A percentile compares a stretch with the other conserved stretches of the same genome.
Conservation (phyloP, 2,797 vertebrate genomes). For the Falco novaeseelandiae region DNA sequence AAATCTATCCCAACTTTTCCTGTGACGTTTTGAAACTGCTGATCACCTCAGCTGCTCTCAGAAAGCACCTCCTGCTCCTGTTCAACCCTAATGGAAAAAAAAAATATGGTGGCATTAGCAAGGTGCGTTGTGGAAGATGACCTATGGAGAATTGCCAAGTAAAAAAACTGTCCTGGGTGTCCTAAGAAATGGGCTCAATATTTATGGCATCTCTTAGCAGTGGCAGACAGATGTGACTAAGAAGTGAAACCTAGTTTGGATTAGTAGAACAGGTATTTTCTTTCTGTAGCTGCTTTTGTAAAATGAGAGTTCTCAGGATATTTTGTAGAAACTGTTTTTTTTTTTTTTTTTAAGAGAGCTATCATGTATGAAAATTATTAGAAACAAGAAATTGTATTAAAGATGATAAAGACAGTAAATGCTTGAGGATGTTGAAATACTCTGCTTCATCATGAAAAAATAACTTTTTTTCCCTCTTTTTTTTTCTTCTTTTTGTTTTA, state of each 20-base stretch:
- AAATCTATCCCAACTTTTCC: background rate
- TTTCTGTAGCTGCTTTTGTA: background rate
- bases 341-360: background rate
- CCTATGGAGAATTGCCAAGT: background rate
- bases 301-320: background rate
- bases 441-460: background rate
- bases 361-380: background rate
- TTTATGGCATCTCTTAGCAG: background rate
- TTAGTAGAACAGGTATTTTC: background rate
- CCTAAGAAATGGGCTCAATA: background rate
- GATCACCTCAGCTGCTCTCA: background rate
- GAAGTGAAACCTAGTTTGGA: background rate
- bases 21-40: background rate
- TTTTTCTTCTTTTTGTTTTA: background rate
- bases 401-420: background rate
- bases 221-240: background rate
- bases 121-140: background rate
- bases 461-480: fast-evolving
- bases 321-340: background rate
- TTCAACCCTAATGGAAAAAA: background rate
- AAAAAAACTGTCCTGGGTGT: background rate
- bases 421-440: background rate
- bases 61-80: background rate
- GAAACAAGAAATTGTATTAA: background rate
- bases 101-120: background rate